Base-by-base conservation (phyloP, 2,888 invertebrate species). In the Xanthorhoe designata region DNA sequence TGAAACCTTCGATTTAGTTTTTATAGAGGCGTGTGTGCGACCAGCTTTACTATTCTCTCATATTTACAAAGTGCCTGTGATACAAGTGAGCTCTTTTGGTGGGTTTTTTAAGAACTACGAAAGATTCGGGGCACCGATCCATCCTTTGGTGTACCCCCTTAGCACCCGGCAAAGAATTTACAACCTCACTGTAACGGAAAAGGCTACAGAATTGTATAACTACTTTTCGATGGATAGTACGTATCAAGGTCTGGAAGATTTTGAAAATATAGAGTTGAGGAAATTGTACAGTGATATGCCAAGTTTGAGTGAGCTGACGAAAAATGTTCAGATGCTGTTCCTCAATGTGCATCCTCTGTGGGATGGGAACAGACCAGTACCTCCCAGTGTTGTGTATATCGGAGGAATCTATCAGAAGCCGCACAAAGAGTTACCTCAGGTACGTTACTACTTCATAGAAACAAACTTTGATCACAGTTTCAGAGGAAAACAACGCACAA, bases 361-460 rank as follows among this genome's bases (percentile, higher is more conserved):
- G 75, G 79, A 79, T 35, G 77, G 75, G 0, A 81, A 82, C 52
- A 72, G 78, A 1, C 93, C 94, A 0, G 74, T 88, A 0, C 84
- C 91, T 10, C 87, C 91, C 0, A 80, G 79, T 64, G 76, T 90
- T 3, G 67, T 93, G 1, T 85, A 84, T 66, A 83, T 91, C 56
- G 88, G 90, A 54, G 91, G 91, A 8, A 68, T 89, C 18, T 88
- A 91, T 67, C 77, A 86, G 18, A 81, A 78, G 13, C 80, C 82
- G 13, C 59, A 78, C 2, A 82, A 87, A 35, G 75, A 83, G 0
- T 74, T 94, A 19, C 89, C 91, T 6, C 68, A 76, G 68, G 85
- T 83, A 68, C 68, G 54, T 38, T 24, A 24, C 24, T 24, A 3
- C 4, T 24, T 24, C 24, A 24, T 24, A 24, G 24, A 24, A 24